Evolutionary conservation across 2,888 invertebrate genomes (phyloP), one percentile per base, ranked within the genome.

Genomic region (Perizoma affinitatum): DNA sequence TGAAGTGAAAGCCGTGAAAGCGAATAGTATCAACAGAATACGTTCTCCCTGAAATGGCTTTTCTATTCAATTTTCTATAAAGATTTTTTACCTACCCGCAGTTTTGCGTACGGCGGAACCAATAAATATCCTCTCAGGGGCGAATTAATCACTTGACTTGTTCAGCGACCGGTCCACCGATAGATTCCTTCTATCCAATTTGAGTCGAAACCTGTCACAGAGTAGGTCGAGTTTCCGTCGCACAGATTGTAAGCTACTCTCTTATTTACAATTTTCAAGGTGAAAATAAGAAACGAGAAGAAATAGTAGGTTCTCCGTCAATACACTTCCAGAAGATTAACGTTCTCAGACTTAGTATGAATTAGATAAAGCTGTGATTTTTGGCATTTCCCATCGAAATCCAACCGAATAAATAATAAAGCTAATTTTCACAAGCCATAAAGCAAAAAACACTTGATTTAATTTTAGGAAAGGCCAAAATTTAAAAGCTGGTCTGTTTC

Each of bases 41-140:
- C 87, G 82, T 79, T 83, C 80, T 84, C 82, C 80, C 82, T 79
- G 84, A 87, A 90, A 92, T 92, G 87, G 89, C 84, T 91, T 92
- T 91, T 88, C 91, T 90, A 92, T 92, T 92, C 90, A 92, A 92
- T 92, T 91, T 92, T 92, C 90, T 86, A 91, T 91, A 88, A 88
- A 92, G 88, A 90, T 92, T 91, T 92, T 92, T 90, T 91, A 88
- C 89, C 86, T 83, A 83, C 86, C 88, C 87, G 84, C 91, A 91
- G 91, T 91, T 92, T 92, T 91, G 91, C 92, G 90, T 90, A 88
- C 90, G 82, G 88, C 84, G 88, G 85, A 88, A 90, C 91, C 90
- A 88, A 92, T 92, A 92, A 92, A 92, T 92, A 90, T 92, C 84
- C 79, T 86, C 84, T 86, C 82, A 90, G 90, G 90, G 90, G 85